These are phyloP conservation scores for Vanessa atalanta DNA, from an alignment of 1,140 invertebrate species.

Conservation along the genomic window DNA sequence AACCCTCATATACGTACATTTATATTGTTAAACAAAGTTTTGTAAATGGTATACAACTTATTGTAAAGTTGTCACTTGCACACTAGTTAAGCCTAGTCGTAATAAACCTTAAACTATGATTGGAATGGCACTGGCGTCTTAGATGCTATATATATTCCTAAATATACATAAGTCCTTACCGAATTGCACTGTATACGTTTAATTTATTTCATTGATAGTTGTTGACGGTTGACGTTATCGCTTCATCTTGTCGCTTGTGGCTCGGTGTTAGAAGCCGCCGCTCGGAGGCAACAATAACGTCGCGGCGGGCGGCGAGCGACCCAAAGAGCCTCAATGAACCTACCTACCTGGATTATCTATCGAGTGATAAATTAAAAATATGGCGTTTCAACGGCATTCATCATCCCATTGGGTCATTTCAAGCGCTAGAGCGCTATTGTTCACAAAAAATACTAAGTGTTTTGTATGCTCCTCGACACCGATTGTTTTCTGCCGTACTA, in stretches of 20 bases:
- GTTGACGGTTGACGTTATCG: constrained; percentile 19
- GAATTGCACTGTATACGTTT: neutral
- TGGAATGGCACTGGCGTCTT: too few relatives aligned
- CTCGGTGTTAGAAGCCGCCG: constrained; percentile 37
- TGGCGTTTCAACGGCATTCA: constrained; percentile 70
- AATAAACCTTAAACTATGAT: too few relatives aligned
- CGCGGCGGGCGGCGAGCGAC: constrained; percentile 57
- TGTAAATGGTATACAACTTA: too few relatives aligned
- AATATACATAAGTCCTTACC: too few relatives aligned
- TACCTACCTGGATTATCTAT: constrained; percentile 78
- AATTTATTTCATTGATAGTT: neutral
- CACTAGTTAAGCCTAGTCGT: too few relatives aligned
- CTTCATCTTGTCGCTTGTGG: constrained; percentile 33
- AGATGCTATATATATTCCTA: neutral
- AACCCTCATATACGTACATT: too few relatives aligned
- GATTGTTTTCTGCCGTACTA: constrained; percentile 44
- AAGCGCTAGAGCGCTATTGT: constrained; percentile 46
- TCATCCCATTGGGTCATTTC: constrained; percentile 69
- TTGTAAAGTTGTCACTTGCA: too few relatives aligned
- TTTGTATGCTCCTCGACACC: constrained; percentile 46
- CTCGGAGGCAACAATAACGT: constrained; percentile 46
- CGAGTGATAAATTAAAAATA: constrained; percentile 79
- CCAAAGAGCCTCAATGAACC: constrained; percentile 68
- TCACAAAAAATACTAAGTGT: constrained; percentile 52
- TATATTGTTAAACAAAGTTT: too few relatives aligned